Evolutionary conservation across 2,113 vertebrate genomes (phyloP).

Genomic region (Rhagologus leucostigma): DNA sequence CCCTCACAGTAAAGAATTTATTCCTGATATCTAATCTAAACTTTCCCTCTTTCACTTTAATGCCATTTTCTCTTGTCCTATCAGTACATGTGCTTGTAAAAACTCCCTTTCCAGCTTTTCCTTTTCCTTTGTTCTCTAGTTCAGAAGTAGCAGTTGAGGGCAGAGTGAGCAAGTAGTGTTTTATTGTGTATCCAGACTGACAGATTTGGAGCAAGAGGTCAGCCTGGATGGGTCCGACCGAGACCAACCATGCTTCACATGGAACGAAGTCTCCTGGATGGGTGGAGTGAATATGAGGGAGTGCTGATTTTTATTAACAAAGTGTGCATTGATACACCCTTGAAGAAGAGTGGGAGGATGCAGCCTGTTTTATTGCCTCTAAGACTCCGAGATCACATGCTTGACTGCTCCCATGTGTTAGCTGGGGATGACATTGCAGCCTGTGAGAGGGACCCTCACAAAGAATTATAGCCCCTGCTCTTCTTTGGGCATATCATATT

Average conservation of each 20-base stretch:
- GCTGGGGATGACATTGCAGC: constrained; percentile 41
- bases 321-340: neutral
- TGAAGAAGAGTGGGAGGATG: constrained; percentile 10
- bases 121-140: neutral
- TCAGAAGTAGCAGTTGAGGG: neutral
- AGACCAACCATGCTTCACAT: neutral
- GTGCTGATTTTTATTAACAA: constrained; percentile 56
- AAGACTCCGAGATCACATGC: constrained; percentile 69
- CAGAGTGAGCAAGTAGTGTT: neutral
- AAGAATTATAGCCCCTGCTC: neutral
- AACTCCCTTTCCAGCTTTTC: neutral
- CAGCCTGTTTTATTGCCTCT: constrained; percentile 41
- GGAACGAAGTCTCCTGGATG: neutral
- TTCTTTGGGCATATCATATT: neutral
- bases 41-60: neutral
- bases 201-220: neutral
- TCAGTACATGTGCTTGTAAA: neutral
- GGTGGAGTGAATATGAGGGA: constrained; percentile 33
- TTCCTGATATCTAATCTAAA: neutral
- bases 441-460: neutral
- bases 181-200: neutral
- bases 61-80: neutral
- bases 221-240: neutral
- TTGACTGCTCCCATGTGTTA: constrained; percentile 70
- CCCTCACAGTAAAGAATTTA: neutral